Evolutionary conservation across 1,140 invertebrate species (phyloP), one percentile per base, ranked within the genome.

Genomic region (Drepana arcuata): DNA sequence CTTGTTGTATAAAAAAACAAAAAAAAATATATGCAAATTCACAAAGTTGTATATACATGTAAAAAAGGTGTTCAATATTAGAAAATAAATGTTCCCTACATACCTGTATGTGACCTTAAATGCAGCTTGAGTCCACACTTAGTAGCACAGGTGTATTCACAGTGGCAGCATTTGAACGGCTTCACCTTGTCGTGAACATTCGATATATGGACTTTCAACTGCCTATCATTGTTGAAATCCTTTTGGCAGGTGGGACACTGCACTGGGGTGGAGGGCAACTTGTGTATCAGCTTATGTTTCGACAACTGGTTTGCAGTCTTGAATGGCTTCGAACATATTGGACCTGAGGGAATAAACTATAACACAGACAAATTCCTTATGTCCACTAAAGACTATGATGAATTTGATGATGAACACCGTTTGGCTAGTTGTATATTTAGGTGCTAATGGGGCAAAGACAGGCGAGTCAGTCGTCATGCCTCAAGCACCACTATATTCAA

Each of bases 241-340:
- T 87, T 71, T 9, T 86, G 74, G 67, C 91, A 93, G 12, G 89
- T 81, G 7, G 86, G 69, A 64, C 92, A 92, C 45, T 74, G 41
- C 1, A 48, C 44, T 32, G 68, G 26, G 0, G 53, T 39, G 16
- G 67, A 61, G 21, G 81, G 77, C 38, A 86, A 79, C 57, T 88
- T 88, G 75, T 91, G 81, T 40, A 84, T 77, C 2, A 84, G 51
- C 7, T 86, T 86, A 56, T 91, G 90, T 48, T 90, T 90, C 14
- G 88, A 81, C 30, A 93, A 72, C 54, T 93, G 92, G 65, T 91
- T 92, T 6, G 84, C 83, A 63, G 90, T 93, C 67, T 93, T 92
- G 67, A 93, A 94, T 1, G 86, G 84, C 67, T 93, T 93, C n/a
- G 85, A 84, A 65, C 92, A 94, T 34, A 67, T 48, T 16, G 54